Evolutionary conservation across 2,113 vertebrate genomes (phyloP).

Genomic region (Pheucticus melanocephalus): DNA sequence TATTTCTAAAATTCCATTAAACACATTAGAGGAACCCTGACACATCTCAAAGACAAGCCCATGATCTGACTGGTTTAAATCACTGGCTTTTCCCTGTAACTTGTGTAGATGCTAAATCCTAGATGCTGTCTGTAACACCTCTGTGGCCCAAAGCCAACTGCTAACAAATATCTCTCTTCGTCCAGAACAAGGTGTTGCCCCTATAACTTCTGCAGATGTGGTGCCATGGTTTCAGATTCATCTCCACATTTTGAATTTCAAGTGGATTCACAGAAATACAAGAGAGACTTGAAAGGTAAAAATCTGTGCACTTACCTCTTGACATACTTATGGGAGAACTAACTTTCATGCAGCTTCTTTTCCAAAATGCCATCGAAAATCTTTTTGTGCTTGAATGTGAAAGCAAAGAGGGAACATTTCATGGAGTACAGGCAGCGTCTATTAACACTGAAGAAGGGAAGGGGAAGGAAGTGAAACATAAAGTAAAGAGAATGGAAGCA

Average conservation of each 20-base stretch:
- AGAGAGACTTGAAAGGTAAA: background rate
- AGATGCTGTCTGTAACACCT: background rate
- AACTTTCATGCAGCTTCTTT: background rate
- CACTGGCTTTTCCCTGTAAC: background rate
- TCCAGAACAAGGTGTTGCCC: background rate
- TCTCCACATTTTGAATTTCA: background rate
- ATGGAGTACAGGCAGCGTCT: background rate
- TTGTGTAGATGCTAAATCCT: background rate
- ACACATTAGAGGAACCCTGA: background rate
- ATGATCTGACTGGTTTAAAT: background rate
- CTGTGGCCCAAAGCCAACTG: background rate
- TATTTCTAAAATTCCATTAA: background rate
- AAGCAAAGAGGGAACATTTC: background rate
- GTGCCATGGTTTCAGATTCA: background rate
- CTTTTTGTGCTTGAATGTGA: background rate
- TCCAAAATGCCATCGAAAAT: background rate
- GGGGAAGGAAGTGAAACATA: background rate
- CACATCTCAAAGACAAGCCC: accelerated
- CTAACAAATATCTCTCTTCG: background rate
- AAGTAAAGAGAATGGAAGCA: background rate
- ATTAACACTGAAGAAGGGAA: background rate
- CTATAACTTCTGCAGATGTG: background rate
- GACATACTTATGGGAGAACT: background rate
- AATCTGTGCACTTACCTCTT: background rate
- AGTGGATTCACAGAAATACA: background rate